Evolutionary conservation across 2,113 vertebrate species (phyloP), one percentile per base, ranked within the genome.

Genomic region (Cyphomyrus plagiostoma): DNA sequence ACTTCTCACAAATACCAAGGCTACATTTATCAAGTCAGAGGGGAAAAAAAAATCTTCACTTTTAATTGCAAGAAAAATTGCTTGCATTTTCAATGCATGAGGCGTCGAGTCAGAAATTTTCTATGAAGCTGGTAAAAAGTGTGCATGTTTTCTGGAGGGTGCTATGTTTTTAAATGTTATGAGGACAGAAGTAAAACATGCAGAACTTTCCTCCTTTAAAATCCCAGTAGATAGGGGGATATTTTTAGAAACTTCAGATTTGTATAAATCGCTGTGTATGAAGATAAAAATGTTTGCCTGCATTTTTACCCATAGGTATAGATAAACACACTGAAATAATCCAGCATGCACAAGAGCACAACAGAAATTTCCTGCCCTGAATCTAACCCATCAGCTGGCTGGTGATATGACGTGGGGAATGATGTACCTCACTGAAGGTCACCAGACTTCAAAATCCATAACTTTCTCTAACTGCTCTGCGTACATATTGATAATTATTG

Each of bases 51-150:
- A 77, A 66, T 21, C 70, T 39, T 17, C 50, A 58, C 10, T 48
- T 49, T 53, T 53, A 39, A 19, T 48, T 39, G 46, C 82, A 66
- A 74, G 45, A 90, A 90, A 90, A 88, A 90, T 90, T 50, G 74
- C 87, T 42, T 48, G 58, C 87, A 89, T 89, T 90, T 90, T 49
- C 30, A 89, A 86, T 86, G 56, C 52, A 53, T 86, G 42, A 42
- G 17, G 58, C 5, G 23, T 52, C 9, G 70, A 48, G 35, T 74
- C 53, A 77, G 86, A 90, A 48, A 85, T 89, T 66, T 52, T 90
- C 19, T 89, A 52, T 42, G 45, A 89, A 62, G 35, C 30, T 56
- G 23, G 74, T 62, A 85, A 52, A n/a, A 35, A 88, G 6, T 21
- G 21, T 45, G 15, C 53, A 88, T 8, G 53, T 88, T 66, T 58